Conservation (phyloP, 2,797 vertebrate species). For the Pantherophis vulpinus region DNA sequence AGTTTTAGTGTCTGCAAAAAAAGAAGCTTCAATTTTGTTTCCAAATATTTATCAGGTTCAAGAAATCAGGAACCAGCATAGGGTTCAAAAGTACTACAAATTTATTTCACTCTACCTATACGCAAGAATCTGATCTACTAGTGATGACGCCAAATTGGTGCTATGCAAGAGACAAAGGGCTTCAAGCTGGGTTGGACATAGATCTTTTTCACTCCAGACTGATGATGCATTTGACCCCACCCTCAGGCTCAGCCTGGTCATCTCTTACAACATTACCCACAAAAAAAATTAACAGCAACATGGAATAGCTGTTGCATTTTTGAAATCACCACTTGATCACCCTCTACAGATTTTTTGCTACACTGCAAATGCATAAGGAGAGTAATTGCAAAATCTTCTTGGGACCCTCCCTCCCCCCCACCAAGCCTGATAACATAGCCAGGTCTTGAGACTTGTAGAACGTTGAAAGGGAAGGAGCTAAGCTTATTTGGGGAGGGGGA, state of each 20-base stretch:
- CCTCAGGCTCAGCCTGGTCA: neutral
- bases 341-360: neutral
- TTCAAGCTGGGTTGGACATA: neutral
- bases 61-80: neutral
- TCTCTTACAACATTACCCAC: neutral
- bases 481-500: neutral
- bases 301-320: neutral
- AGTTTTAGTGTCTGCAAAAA: neutral
- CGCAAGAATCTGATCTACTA: neutral
- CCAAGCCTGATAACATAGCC: neutral
- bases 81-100: neutral
- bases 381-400: neutral
- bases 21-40: neutral
- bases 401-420: neutral
- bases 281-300: neutral
- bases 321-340: neutral
- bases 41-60: neutral
- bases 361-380: neutral
- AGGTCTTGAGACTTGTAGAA: neutral
- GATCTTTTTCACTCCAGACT: neutral
- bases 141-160: neutral
- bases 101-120: neutral
- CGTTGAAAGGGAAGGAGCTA: neutral
- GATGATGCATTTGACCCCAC: neutral
- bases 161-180: neutral